Evolutionary conservation across 2,888 invertebrate species (phyloP).

Genomic region (Idaea dimidiata): DNA sequence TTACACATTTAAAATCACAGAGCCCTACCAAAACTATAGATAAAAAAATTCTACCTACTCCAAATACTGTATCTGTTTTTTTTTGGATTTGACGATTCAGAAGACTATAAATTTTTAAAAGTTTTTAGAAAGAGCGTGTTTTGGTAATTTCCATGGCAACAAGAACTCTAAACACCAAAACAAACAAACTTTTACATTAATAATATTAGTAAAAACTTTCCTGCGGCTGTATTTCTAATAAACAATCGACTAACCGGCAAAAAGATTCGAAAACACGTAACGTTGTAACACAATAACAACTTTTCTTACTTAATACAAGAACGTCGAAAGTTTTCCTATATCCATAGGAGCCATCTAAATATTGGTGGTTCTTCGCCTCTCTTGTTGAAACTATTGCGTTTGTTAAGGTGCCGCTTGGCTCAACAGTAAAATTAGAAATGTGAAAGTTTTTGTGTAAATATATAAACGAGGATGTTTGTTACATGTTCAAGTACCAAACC

Average conservation of each 20-base stretch:
- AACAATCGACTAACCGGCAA: slow-evolving; percentile 3
- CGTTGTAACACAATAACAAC: slow-evolving; percentile 20
- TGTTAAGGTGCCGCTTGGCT: slow-evolving; percentile 14
- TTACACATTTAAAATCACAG: no score
- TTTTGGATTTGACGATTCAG: no score
- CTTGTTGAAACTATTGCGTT: slow-evolving; percentile 21
- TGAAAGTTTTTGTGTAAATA: no score
- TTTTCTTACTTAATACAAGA: slow-evolving; percentile 26
- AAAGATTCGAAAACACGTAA: slow-evolving; percentile 8
- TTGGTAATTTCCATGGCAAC: no score
- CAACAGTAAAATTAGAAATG: no score
- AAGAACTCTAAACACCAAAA: background rate
- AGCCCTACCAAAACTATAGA: no score
- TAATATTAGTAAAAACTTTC: background rate
- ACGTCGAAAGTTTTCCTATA: slow-evolving; percentile 28
- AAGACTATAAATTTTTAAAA: no score
- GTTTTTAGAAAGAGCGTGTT: no score
- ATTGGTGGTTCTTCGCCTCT: slow-evolving; percentile 21
- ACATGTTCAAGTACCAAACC: no score
- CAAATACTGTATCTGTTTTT: no score
- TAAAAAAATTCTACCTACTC: no score
- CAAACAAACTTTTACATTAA: background rate
- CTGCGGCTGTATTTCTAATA: slow-evolving; percentile 11
- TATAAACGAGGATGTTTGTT: no score
- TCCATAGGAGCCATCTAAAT: slow-evolving; percentile 24